A percentile compares a stretch with the other conserved stretches of the same genome.
These are phyloP conservation scores for Rhinogobio ventralis DNA, from an alignment of 2,797 vertebrate genomes.

Conservation along the genomic window DNA sequence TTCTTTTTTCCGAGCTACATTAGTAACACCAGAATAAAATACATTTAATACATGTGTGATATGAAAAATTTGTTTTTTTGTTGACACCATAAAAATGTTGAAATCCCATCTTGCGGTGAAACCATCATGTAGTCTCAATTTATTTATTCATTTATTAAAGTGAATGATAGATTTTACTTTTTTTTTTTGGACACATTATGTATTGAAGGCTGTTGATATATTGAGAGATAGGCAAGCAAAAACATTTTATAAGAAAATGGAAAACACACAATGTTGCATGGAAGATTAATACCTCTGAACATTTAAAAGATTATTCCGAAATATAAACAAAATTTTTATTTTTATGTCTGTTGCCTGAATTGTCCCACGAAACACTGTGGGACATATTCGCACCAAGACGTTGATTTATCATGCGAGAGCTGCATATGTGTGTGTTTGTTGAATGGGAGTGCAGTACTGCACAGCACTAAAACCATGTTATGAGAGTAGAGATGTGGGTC, in stretches of 20 bases:
- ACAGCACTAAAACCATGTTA: slow-evolving; percentile 36
- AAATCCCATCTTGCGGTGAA: background rate
- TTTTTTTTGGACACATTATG: background rate
- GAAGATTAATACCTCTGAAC: background rate
- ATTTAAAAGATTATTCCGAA: background rate
- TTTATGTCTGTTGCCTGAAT: background rate
- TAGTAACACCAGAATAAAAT: too few species aligned
- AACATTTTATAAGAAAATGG: background rate
- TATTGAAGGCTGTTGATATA: background rate
- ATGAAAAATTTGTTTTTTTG: background rate
- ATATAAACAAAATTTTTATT: too few species aligned
- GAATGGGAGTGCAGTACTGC: background rate
- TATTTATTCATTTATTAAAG: background rate
- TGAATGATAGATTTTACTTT: background rate
- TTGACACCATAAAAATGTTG: background rate
- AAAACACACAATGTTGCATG: background rate
- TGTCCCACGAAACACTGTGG: background rate
- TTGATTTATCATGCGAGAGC: background rate
- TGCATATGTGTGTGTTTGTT: background rate
- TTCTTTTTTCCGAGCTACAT: background rate
- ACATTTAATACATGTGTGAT: background rate
- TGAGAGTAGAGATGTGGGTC: slow-evolving; percentile 50
- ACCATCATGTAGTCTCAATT: background rate
- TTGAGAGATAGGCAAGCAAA: background rate
- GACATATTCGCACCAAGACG: background rate